Base-by-base conservation (phyloP, 2,888 invertebrate genomes). In the Pteria penguin region DNA sequence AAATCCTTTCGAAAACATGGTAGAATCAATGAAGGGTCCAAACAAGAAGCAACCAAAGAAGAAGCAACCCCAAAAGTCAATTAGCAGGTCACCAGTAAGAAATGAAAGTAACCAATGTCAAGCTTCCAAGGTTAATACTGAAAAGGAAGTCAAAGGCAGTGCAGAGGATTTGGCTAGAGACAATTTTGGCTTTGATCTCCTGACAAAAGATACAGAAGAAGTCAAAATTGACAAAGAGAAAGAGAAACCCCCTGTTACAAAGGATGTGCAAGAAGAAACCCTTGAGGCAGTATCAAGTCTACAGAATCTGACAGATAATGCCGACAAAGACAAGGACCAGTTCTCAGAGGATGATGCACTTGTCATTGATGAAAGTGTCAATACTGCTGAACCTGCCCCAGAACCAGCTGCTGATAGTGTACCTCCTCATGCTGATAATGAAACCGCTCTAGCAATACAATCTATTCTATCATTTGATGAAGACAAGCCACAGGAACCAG, bases 361-460 rank as follows among this genome's bases (percentile, higher is more conserved):
- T 32, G 80, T 85, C 0, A 84, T 85, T 61, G 85, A 84, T 81
- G 84, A 83, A 66, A 78, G 80, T 32, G 55, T 36, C 33, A 33
- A 33, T 33, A 78, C 79, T 60, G 80, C 81, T 69, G 84, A 84
- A 66, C 76, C 80, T 65, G 81, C 80, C 11, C 78, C 82, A 45
- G 82, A 82, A 14, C 82, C 83, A 66, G 77, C 82, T 18, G 80
- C 76, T 31, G 63, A 82, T 26, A 69, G 66, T 57, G 76, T 79
- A 1, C 57, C 79, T 18, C 71, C 78, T n/a, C 83, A 83, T 74
- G 83, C 81, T 32, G 82, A 85, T 26, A 82, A 82, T 78, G 82
- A 82, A 61, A 81, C 79, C 18, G 81, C 81, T 32, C 67, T 72
- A 2, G 76, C 76, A 26, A 77, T 77, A 52, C 60, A 62, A 57